Evolutionary conservation across 2,113 vertebrate genomes (phyloP).

Genomic region (Mixornis gularis): DNA sequence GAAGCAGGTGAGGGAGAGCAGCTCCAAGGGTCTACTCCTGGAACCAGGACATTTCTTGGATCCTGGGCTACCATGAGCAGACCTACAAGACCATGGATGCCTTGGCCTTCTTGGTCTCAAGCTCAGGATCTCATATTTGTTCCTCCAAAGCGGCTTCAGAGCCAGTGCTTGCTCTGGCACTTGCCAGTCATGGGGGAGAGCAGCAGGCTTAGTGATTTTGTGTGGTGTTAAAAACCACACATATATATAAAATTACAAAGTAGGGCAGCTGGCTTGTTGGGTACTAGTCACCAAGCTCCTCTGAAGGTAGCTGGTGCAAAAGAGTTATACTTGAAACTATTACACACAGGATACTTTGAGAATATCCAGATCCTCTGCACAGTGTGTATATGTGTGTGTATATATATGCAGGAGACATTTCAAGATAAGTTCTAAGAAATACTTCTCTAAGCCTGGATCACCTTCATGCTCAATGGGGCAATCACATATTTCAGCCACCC

Average conservation of each 20-base stretch:
- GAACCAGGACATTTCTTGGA: not conserved
- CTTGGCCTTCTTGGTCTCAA: not conserved
- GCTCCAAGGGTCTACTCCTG: not conserved
- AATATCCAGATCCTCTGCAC: slow-evolving; percentile 9
- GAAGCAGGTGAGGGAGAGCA: not conserved
- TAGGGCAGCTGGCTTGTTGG: not conserved
- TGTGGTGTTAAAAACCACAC: not conserved
- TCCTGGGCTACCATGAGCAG: not conserved
- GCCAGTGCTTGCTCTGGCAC: not conserved
- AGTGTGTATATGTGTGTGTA: not conserved
- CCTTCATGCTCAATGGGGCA: not conserved
- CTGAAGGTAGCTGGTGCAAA: not conserved
- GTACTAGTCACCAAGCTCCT: not conserved
- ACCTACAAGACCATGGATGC: not conserved
- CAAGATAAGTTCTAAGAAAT: not conserved
- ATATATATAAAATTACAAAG: not conserved
- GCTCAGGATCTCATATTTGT: not conserved
- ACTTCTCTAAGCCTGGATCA: not conserved
- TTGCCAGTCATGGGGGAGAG: not conserved
- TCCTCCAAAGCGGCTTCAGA: not conserved
- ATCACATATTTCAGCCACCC: not conserved
- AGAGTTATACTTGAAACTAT: not conserved
- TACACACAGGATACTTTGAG: not conserved
- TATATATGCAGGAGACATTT: not conserved
- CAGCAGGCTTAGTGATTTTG: slow-evolving; percentile 7